Conservation (phyloP, 2,797 vertebrate genomes). For the Alectoris magna region DNA sequence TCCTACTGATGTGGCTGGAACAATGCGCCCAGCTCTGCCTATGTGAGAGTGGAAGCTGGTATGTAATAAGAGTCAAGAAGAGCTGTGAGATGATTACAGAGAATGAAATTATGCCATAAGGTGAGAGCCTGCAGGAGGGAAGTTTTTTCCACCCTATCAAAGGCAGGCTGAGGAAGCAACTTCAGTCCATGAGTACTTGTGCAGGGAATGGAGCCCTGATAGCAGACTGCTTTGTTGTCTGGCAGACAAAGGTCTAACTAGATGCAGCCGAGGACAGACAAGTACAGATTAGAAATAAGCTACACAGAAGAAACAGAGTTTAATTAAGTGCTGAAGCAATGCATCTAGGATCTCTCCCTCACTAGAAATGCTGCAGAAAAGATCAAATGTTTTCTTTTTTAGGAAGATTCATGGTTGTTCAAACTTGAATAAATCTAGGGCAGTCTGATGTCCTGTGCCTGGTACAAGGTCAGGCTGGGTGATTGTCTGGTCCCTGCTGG, state of each 20-base stretch:
- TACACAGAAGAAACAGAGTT: background rate
- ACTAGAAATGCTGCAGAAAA: background rate
- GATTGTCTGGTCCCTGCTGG: background rate
- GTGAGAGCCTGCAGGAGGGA: background rate
- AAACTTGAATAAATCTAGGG: background rate
- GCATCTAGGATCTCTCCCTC: background rate
- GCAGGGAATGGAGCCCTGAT: background rate
- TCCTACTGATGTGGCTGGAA: background rate
- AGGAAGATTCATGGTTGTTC: background rate
- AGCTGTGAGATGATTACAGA: background rate
- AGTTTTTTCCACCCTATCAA: background rate
- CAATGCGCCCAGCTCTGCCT: background rate
- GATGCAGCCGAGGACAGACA: constrained; percentile 12
- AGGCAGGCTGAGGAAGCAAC: background rate
- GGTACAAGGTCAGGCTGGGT: background rate
- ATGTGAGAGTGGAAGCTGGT: background rate
- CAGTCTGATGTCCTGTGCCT: background rate
- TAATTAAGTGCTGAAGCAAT: constrained; percentile 26
- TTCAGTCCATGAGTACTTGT: background rate
- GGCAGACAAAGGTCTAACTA: background rate
- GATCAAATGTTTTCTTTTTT: background rate
- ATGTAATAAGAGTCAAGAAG: background rate
- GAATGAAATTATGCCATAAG: background rate
- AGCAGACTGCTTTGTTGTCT: background rate
- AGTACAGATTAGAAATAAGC: constrained; percentile 9